Evolutionary conservation across 2,888 invertebrate genomes (phyloP).

Genomic region (Tineola bisselliella): DNA sequence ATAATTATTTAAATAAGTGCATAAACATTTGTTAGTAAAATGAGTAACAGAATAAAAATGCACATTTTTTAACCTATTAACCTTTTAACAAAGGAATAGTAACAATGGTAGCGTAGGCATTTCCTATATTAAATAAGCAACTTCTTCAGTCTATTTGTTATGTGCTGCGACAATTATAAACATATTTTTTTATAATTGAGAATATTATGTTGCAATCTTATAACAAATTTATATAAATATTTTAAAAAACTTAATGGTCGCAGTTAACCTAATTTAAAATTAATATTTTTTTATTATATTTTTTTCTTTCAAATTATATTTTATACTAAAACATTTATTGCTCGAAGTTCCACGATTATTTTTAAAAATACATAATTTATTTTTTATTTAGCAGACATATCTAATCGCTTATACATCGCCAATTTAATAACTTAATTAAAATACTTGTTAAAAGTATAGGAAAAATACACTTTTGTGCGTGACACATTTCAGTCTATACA

Average conservation of each 20-base stretch:
- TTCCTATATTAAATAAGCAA: not conserved
- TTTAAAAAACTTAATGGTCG: not conserved
- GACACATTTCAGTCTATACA: not conserved
- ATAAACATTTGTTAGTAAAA: constrained; percentile 1
- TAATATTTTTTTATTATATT: not conserved
- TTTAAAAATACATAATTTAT: not conserved
- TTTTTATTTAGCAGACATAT: not conserved
- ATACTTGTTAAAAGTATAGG: not conserved
- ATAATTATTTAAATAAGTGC: not conserved
- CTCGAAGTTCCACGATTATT: not conserved
- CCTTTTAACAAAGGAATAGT: not conserved
- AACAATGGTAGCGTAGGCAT: not conserved
- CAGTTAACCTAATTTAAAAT: not conserved
- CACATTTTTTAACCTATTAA: not conserved
- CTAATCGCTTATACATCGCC: not conserved
- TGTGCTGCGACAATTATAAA: not conserved
- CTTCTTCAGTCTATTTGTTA: not conserved
- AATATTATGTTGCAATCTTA: not conserved
- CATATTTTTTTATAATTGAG: not conserved
- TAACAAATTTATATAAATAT: not conserved
- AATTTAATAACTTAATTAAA: not conserved
- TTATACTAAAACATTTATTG: not conserved
- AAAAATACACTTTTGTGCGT: not conserved
- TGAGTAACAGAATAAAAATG: not conserved
- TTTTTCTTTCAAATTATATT: not conserved